Base-by-base conservation (phyloP, 2,113 vertebrate genomes). In the Oenanthe melanoleuca region DNA sequence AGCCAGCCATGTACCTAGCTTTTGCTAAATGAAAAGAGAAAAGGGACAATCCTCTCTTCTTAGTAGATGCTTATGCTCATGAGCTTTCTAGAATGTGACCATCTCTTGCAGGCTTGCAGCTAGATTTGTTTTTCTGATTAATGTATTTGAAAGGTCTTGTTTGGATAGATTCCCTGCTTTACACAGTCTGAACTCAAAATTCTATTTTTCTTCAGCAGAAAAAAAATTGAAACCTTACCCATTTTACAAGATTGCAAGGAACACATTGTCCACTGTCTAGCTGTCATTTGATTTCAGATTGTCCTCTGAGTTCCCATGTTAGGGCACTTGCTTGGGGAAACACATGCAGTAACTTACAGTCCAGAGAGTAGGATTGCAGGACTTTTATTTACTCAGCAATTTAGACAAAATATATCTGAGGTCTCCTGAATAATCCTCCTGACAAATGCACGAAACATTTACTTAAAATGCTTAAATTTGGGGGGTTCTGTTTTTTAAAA, bases 201-300 rank as follows among this genome's bases (percentile, higher is more conserved):
- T 0, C 6, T 16, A 21, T 40, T 69, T 61, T 65, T 47, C 7
- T 72, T 75, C 18, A 49, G 42, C 19, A 69, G 63, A 50, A 85
- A 63, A 63, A 80, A 82, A 53, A 37, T 44, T 10, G 15, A 45
- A 12, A 12, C 34, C 6, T 69, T 34, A 37, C 7, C 5, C 18
- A 20, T 72, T 82, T 65, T 2, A 11, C 3, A 5, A 71, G n/a
- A 37, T 26, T 82, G 11, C 11, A 28, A 42, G 34, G 31, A 72
- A 20, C 1, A 0, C 33, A 16, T 24, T 4, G 2, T 38, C 21
- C 0, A 0, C 16, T 14, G 6, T 57, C 63, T 33, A n/a, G 13
- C 17, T 40, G 18, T 15, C 2, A 3, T 31, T 91, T 75, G 61
- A 11, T 61, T 94, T 78, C 52, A 71, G 44, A 17, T 31, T 26